phyloP scores from a whole-genome alignment of 2,888 invertebrate species.

The Plebejus argus region DNA sequence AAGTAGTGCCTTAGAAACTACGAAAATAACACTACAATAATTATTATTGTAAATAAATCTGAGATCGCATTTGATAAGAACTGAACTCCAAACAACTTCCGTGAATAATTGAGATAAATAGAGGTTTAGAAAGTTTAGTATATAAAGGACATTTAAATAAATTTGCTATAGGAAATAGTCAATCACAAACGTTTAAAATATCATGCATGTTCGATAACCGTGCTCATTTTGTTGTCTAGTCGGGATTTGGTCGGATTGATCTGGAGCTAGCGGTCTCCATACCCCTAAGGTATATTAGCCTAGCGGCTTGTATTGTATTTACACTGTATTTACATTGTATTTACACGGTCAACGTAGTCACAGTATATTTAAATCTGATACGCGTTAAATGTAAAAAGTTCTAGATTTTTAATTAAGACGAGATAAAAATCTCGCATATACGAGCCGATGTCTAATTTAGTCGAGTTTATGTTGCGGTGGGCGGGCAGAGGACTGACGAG shows the following conservation, averaged over 20 bases:
- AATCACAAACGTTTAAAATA: neutral
- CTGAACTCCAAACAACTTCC: neutral
- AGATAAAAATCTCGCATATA: slow-evolving; percentile 6
- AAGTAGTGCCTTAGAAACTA: neutral
- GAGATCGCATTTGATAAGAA: neutral
- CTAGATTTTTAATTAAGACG: slow-evolving; percentile 24
- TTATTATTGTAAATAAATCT: neutral
- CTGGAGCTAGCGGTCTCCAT: neutral
- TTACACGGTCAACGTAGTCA: neutral
- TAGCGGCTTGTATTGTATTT: neutral
- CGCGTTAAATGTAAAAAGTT: slow-evolving; percentile 25
- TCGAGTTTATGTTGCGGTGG: slow-evolving; percentile 47
- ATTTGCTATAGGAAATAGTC: neutral
- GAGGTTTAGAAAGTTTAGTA: neutral
- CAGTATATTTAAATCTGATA: slow-evolving; percentile 28
- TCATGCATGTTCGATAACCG: neutral
- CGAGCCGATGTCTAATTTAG: slow-evolving; percentile 43
- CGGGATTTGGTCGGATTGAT: neutral
- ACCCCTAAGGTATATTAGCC: too few relatives aligned
- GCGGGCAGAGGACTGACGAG: slow-evolving; percentile 34
- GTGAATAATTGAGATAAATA: neutral
- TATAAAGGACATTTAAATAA: slow-evolving; percentile 14
- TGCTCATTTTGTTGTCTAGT: neutral
- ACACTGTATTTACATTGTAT: neutral
- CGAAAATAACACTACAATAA: neutral